Percentiles rank a stretch among this genome's conserved stretches.
These are phyloP conservation scores for Incurvaria masculella DNA, from an alignment of 2,888 invertebrate species.

Conservation along the genomic window DNA sequence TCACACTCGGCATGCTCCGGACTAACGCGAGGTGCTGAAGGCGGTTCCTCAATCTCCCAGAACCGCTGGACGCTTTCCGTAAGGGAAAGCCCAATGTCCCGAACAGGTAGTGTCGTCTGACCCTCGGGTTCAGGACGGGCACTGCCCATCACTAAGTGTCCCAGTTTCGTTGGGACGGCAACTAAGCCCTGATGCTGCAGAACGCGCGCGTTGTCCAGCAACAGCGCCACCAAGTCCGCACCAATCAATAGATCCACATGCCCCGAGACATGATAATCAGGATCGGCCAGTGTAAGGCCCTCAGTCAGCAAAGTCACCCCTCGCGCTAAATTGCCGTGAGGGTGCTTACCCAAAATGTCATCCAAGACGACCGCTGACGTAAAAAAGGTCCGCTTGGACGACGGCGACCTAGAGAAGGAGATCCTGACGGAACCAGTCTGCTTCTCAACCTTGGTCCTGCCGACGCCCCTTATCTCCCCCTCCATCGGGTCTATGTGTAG, in stretches of 20 bases:
- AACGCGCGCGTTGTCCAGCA: neutral
- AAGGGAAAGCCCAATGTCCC: neutral
- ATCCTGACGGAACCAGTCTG: neutral
- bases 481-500: no score
- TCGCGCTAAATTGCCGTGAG: neutral
- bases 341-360: neutral
- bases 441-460: neutral
- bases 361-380: neutral
- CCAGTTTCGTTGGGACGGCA: neutral
- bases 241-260: neutral
- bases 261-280: neutral
- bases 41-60: constrained; percentile 3
- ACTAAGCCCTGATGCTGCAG: neutral
- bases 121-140: neutral
- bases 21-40: neutral
- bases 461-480: neutral
- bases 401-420: neutral
- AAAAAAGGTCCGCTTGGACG: neutral
- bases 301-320: neutral
- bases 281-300: neutral
- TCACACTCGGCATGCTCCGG: constrained; percentile 4
- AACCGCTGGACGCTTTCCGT: neutral
- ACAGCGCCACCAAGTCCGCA: neutral
- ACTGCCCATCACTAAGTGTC: neutral
- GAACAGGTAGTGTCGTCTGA: neutral